Evolutionary conservation across 1,140 invertebrate species (phyloP), one percentile per base, ranked within the genome.

Genomic region (Drosophila equinoxialis): DNA sequence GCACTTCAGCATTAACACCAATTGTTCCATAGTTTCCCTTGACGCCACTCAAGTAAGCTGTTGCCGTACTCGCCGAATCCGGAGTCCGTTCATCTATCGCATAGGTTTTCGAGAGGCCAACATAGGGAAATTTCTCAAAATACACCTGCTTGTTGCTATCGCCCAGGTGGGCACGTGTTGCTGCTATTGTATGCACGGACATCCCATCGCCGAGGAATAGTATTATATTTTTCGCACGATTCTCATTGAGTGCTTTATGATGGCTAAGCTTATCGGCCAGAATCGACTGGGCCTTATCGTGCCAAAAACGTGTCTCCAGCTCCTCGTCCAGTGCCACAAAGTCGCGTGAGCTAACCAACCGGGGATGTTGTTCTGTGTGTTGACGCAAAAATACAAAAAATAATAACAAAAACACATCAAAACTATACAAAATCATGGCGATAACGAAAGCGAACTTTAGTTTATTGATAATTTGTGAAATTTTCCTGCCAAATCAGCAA

Each of bases 171-270:
- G 95, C 94, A 42, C 96, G 92, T 10, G 95, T 94, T 0, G 95
- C 95, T 0, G 95, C 94, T 7, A 96, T 87, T 6, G 96, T 96
- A 2, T 95, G 93, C n/a, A 96, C 91, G 7, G 95, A 95, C 95
- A 97, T 96, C 8, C 96, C 96, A 82, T 97, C 96, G 1, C 96
- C 96, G 30, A 97, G 87, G 87, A 96, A 97, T 62, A 97, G 83
- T 35, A 97, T 95, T 6, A 96, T 93, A 87, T 96, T 96, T 79
- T 95, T 96, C 6, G 96, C 96, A 3, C 74, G 79, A 2, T 91
- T 91, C 2, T 77, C 80, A 14, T 93, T 92, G 2, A 93, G 93
- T 39, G 91, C 77, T 68, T 78, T 92, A 81, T 65, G 91, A 51
- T 67, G 66, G 68, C 48, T 70, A 55, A 90, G 63, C 77, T 92